These are phyloP conservation scores for Illadopsis cleaveri DNA, from an alignment of 2,113 vertebrate genomes.

Conservation along the genomic window DNA sequence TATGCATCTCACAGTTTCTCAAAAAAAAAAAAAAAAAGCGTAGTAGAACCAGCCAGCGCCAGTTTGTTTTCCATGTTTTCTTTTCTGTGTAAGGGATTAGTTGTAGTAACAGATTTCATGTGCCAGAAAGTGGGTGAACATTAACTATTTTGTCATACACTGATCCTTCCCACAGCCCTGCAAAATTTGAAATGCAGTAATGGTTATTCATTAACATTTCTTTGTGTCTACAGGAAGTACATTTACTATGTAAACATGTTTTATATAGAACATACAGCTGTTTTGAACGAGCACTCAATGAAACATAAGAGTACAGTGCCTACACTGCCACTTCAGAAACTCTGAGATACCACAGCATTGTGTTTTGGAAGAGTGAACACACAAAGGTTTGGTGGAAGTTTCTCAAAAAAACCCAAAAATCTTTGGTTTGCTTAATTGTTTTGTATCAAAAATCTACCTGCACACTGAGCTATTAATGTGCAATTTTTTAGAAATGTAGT, in stretches of 20 bases:
- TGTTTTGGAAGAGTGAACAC: background rate
- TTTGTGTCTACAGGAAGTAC: constrained; percentile 61
- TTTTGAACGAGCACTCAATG: constrained; percentile 27
- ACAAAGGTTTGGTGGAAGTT: background rate
- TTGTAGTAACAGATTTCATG: constrained; percentile 61
- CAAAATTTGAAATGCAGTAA: constrained; percentile 59
- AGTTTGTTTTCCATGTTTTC: constrained; percentile 58
- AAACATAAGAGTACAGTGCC: constrained; percentile 44
- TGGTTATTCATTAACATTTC: constrained; percentile 68
- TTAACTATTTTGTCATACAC: constrained; percentile 63
- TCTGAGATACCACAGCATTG: background rate
- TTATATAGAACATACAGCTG: constrained; percentile 62
- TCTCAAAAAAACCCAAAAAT: background rate
- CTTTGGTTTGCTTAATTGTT: background rate
- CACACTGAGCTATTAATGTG: background rate
- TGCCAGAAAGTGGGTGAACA: constrained; percentile 56
- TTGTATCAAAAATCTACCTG: background rate
- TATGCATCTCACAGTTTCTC: constrained; percentile 37
- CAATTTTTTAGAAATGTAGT: background rate
- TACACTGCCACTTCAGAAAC: constrained; percentile 27
- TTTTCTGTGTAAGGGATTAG: constrained; percentile 55
- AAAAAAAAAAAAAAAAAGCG: background rate
- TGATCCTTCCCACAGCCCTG: constrained; percentile 43
- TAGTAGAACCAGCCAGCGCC: background rate
- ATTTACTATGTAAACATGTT: constrained; percentile 68